Evolutionary conservation across 2,797 vertebrate genomes (phyloP).

Genomic region (Lacerta bilineata): DNA sequence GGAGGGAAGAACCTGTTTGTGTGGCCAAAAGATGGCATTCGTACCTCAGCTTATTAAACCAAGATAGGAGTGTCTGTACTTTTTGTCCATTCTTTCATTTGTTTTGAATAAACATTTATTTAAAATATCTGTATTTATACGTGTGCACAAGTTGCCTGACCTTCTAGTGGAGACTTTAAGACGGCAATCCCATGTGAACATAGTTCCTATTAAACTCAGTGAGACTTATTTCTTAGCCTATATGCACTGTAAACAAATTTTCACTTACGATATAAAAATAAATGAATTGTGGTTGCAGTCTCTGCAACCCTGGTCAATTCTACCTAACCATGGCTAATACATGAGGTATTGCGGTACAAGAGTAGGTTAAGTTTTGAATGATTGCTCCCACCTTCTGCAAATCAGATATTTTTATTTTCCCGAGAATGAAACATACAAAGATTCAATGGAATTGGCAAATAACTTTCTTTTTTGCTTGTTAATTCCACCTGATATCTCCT

Average conservation of each 20-base stretch:
- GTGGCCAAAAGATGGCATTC: no score
- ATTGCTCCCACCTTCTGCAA: not conserved
- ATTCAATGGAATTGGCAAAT: not conserved
- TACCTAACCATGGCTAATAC: not conserved
- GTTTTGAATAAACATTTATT: not conserved
- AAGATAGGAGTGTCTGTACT: no score
- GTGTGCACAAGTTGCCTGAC: not conserved
- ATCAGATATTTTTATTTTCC: not conserved
- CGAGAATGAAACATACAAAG: not conserved
- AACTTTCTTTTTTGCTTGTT: not conserved
- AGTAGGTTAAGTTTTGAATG: not conserved
- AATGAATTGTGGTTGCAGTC: not conserved
- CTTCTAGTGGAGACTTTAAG: not conserved
- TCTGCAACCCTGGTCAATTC: not conserved
- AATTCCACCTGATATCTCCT: not conserved
- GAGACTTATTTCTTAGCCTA: not conserved
- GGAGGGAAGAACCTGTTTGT: no score
- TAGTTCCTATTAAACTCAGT: slow-evolving; percentile 1
- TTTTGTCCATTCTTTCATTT: not conserved
- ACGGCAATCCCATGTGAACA: not conserved
- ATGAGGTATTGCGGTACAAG: not conserved
- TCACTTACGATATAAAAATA: not conserved
- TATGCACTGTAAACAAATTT: not conserved
- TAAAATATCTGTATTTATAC: not conserved
- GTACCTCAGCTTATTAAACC: no score